phyloP scores from a whole-genome alignment of 2,888 invertebrate genomes.

The Chouioia cunea region DNA sequence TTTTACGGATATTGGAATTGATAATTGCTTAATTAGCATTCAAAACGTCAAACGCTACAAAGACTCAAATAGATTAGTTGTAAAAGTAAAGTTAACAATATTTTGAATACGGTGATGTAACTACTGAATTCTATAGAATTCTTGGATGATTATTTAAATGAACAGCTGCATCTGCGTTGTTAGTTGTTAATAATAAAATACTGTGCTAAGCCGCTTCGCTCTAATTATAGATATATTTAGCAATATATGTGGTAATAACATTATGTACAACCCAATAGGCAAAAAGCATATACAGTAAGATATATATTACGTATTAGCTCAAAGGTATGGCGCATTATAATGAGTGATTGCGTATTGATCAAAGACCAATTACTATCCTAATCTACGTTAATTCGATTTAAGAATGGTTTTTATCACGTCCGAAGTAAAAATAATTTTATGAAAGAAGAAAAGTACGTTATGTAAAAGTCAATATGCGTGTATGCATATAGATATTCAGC shows the following conservation, averaged over 20 bases:
- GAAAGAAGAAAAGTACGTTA: slow-evolving; percentile 30
- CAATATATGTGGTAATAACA: slow-evolving; percentile 24
- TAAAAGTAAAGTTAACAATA: too few species aligned
- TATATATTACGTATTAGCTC: slow-evolving; percentile 29
- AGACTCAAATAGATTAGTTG: slow-evolving; percentile 18
- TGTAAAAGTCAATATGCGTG: slow-evolving; percentile 29
- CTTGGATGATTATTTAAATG: not conserved
- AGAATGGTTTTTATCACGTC: slow-evolving; percentile 19
- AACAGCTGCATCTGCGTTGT: slow-evolving; percentile 46
- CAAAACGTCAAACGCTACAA: slow-evolving; percentile 46
- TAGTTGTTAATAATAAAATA: slow-evolving; percentile 31
- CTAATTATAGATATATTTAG: slow-evolving; percentile 34
- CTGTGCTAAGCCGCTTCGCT: slow-evolving; percentile 34
- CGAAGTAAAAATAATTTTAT: slow-evolving; percentile 16
- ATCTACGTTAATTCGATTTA: slow-evolving; percentile 24
- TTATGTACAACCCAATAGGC: slow-evolving; percentile 14
- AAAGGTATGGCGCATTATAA: slow-evolving; percentile 33
- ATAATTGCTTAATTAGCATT: too few species aligned
- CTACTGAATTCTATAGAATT: too few species aligned
- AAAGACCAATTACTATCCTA: slow-evolving; percentile 33
- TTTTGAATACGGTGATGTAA: too few species aligned
- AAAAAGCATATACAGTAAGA: slow-evolving; percentile 26
- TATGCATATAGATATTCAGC: slow-evolving; percentile 17
- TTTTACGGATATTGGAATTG: not conserved
- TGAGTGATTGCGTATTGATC: slow-evolving; percentile 28